These are phyloP conservation scores for Plagodis pulveraria DNA, from an alignment of 2,888 invertebrate genomes.

Conservation along the genomic window DNA sequence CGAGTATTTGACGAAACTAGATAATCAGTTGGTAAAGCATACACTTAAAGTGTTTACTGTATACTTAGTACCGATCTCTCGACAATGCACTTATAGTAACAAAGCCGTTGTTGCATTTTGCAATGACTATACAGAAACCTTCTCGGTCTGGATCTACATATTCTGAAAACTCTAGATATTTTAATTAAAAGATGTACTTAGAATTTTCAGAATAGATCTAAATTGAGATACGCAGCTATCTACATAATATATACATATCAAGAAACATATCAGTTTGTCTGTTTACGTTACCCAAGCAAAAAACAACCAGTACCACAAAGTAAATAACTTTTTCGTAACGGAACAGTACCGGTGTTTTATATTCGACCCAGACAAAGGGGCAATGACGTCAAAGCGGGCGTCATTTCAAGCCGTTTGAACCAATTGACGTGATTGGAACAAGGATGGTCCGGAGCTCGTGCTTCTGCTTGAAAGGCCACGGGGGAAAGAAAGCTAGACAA, in stretches of 20 bases:
- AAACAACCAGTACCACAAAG: conserved; percentile 18
- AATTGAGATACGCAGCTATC: too few species aligned
- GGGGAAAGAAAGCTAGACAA: conserved; percentile 6
- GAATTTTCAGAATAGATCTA: too few species aligned
- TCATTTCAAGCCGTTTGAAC: conserved; percentile 71
- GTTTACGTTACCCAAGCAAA: conserved; percentile 30
- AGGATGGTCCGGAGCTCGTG: conserved; percentile 37
- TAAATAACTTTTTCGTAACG: conserved; percentile 46
- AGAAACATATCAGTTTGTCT: conserved; percentile 14
- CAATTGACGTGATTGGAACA: conserved; percentile 77
- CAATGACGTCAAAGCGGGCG: conserved; percentile 74
- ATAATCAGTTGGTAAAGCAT: neutral
- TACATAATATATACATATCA: too few species aligned
- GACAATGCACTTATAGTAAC: too few species aligned
- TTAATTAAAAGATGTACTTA: too few species aligned
- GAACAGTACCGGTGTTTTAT: conserved; percentile 61
- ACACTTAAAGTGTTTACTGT: neutral
- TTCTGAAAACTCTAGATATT: too few species aligned
- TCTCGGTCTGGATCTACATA: too few species aligned
- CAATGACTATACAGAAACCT: too few species aligned
- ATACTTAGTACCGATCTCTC: conserved; percentile 12
- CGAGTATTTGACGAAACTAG: too few species aligned
- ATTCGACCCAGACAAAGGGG: conserved; percentile 63
- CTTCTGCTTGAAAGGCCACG: conserved; percentile 23
- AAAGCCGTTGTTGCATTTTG: too few species aligned